phyloP scores from a whole-genome alignment of 2,113 vertebrate species.

The Thamnaconus septentrionalis region DNA sequence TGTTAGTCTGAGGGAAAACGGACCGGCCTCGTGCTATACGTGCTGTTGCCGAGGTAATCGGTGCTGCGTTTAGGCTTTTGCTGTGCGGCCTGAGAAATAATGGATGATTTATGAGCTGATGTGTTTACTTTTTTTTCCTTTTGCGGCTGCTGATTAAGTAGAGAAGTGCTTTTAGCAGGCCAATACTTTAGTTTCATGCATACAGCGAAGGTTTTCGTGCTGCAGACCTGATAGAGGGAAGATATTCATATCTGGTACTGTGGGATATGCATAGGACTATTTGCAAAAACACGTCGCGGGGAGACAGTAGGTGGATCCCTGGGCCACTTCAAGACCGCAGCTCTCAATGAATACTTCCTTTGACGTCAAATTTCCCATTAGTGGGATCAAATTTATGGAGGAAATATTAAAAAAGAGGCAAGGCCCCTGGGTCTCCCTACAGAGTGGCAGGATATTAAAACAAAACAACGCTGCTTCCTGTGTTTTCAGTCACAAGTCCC shows the following conservation, averaged over 20 bases:
- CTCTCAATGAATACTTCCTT: constrained; percentile 27
- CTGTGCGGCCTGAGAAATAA: constrained; percentile 54
- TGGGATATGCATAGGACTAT: constrained; percentile 2
- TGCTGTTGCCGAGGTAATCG: constrained; percentile 54
- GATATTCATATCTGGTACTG: constrained; percentile 14
- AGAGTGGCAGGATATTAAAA: constrained; percentile 41
- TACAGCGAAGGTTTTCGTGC: not conserved
- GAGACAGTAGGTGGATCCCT: not conserved
- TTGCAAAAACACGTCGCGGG: not conserved
- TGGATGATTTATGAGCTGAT: constrained; percentile 64
- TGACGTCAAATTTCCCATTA: constrained; percentile 47
- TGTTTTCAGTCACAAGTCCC: constrained; percentile 31
- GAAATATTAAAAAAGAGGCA: constrained; percentile 25
- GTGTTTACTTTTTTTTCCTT: constrained; percentile 5
- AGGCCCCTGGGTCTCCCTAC: constrained; percentile 36
- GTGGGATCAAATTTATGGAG: constrained; percentile 34
- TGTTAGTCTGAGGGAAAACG: constrained; percentile 57
- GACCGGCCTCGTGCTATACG: constrained; percentile 63
- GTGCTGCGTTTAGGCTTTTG: constrained; percentile 55
- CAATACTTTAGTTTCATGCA: constrained; percentile 21
- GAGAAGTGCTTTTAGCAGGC: constrained; percentile 20
- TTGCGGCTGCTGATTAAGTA: constrained; percentile 31
- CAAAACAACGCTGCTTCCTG: constrained; percentile 38
- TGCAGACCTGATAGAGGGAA: constrained; percentile 2
- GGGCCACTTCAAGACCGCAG: constrained; percentile 1